Base-by-base conservation (phyloP, 2,888 invertebrate genomes). In the Stenodera caucasica region DNA sequence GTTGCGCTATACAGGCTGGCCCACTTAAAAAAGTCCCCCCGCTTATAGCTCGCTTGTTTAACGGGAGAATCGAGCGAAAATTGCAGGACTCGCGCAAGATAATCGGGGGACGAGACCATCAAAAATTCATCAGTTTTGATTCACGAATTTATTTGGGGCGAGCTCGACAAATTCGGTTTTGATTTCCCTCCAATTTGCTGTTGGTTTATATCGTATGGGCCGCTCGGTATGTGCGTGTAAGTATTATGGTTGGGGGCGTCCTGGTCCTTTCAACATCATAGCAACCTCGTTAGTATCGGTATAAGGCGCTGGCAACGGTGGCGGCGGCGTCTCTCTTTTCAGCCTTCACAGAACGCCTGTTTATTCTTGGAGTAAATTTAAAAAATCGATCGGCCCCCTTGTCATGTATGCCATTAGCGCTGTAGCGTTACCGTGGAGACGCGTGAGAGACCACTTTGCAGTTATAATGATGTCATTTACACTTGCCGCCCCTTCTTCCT, bases 381-480 rank as follows among this genome's bases (percentile, higher is more conserved):
- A 80, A 80, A 80, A 81, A 81, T 81, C 81, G 81, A 81, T 81
- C 78, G 77, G 72, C 70, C 77, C 75, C 80, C 80, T 80, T 79
- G 80, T 80, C 80, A 81, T 81, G 80, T 81, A 80, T 80, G 80
- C 80, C 80, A 80, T 80, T 81, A 81, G 80, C 80, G 78, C 73
- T 68, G 72, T 68, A 72, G 71, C 76, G 80, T 80, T 80, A 77
- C 80, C 80, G 70, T 79, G 80, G 79, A 75, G 78, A 80, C 80
- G 80, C 74, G 78, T 75, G 76, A 75, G 78, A 77, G 78, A 80
- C 79, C 81, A 81, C 80, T 81, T 81, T 81, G 80, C 80, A 80
- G 80, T 81, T 81, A 81, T 81, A 81, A 81, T 81, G 81, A 81
- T 81, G 81, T 81, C 81, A 81, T 81, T 81, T 81, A 80, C 81